Conservation (phyloP, 2,797 vertebrate genomes). For the Cynodonichthys magdalenae region DNA sequence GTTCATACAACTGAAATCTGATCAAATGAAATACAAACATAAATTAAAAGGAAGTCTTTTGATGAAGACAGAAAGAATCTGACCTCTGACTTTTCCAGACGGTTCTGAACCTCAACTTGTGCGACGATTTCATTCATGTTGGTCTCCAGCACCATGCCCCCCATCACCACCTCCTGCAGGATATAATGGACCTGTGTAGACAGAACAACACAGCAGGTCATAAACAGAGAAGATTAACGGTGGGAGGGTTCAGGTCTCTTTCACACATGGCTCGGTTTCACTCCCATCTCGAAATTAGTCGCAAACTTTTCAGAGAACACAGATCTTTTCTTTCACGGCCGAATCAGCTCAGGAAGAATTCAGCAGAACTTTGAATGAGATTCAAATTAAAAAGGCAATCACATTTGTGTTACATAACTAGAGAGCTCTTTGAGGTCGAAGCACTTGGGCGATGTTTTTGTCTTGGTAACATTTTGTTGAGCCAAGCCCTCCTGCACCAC, state of each 20-base stretch:
- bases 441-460: constrained; percentile 3
- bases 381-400: neutral
- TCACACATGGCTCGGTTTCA: neutral
- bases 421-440: neutral
- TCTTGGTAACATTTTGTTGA: constrained; percentile 57
- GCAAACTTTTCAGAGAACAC: neutral
- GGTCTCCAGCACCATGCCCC: constrained; percentile 95
- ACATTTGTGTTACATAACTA: too few species aligned
- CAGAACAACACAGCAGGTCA: constrained; percentile 1
- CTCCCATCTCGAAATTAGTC: neutral
- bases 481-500: constrained; percentile 56
- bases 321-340: neutral
- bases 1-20: neutral
- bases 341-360: too few species aligned
- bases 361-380: neutral
- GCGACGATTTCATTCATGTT: constrained; percentile 96
- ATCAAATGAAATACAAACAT: fast-evolving
- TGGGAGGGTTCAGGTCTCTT: neutral
- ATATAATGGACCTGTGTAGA: constrained; percentile 89
- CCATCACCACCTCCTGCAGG: constrained; percentile 95
- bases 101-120: constrained; percentile 91
- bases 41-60: neutral
- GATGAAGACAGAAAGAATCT: constrained; percentile 32
- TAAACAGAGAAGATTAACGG: neutral
- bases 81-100: constrained; percentile 95